Evolutionary conservation across 2,888 invertebrate genomes (phyloP), one percentile per base, ranked within the genome.

Genomic region (Linhomoeus sp.): DNA sequence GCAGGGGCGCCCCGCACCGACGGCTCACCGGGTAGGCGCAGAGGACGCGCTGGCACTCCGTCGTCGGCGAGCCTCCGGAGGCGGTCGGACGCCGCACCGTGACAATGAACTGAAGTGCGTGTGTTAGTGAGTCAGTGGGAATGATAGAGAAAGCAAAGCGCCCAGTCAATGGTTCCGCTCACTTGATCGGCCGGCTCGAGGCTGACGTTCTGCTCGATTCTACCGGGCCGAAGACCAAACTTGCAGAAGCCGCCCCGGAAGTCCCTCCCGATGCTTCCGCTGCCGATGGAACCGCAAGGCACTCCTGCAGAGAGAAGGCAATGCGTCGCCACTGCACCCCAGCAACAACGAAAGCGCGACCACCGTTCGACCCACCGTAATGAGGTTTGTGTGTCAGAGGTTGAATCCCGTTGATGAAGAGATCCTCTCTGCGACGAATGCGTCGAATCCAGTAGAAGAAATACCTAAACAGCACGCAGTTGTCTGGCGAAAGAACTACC

Each of bases 191-290:
- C 42, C 12, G 41, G 29, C 35, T 45, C 39, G 22, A 24, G 23
- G 38, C 22, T 26, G 7, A 78, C 78, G 56, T 80, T 74, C 66
- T 85, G 82, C 60, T 84, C 80, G 67, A 86, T 87, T 50, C 82
- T 72, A 43, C 88, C 88, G 1, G 90, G 90, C 51, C 77, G 76
- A 62, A 92, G 72, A 66, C 85, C 83, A 66, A 70, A 88, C 47
- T 88, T 76, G 66, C 87, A 86, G 69, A 90, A 90, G 20, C 90
- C 90, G 15, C 71, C 71, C 59, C 78, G 77, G 67, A 77, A 90
- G 3, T 88, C 88, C 46, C 88, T 74, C 2, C 88, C 88, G 58
- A 92, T 88, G 1, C 81, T 77, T 1, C 80, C 80, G 52, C 76
- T 73, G 2, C 84, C 84, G 51, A 84, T 77, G 41, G 81, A 82